A percentile compares a stretch with the other conserved stretches of the same genome.
These are phyloP conservation scores for Acanthacorydalis orientalis DNA, from an alignment of 2,888 invertebrate species.

Conservation along the genomic window DNA sequence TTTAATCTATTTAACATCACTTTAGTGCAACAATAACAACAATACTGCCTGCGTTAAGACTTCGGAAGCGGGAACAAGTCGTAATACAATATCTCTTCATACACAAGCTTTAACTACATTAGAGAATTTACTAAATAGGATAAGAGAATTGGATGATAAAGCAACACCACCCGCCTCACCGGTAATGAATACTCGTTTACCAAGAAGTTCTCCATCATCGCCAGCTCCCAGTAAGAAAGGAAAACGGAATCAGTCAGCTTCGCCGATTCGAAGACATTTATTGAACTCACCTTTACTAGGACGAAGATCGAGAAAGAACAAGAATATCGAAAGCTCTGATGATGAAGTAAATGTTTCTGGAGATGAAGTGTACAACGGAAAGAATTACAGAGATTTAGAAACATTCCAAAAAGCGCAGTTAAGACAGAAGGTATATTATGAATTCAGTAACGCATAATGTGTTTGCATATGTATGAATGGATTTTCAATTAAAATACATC, in stretches of 20 bases:
- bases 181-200: conserved; percentile 41
- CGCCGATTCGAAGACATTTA: conserved; percentile 60
- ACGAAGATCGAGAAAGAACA: conserved; percentile 55
- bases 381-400: conserved; percentile 71
- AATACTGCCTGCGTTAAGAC: no score
- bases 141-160: conserved; percentile 34
- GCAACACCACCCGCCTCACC: conserved; percentile 27
- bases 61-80: no score
- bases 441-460: background rate
- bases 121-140: conserved; percentile 36
- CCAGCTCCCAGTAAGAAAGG: conserved; percentile 55
- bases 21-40: no score
- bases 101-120: conserved; percentile 38
- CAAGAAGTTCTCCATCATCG: conserved; percentile 60
- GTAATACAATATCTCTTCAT: conserved; percentile 18
- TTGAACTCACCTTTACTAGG: conserved; percentile 73
- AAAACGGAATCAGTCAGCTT: conserved; percentile 60
- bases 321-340: conserved; percentile 62
- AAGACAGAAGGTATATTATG: conserved; percentile 58
- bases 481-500: no score
- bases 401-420: conserved; percentile 85
- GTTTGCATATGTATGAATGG: no score
- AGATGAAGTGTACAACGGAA: conserved; percentile 42
- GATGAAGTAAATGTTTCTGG: conserved; percentile 48
- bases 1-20: no score